phyloP scores from a whole-genome alignment of 2,888 invertebrate genomes.

The Lepidocyrtoides sp. region DNA sequence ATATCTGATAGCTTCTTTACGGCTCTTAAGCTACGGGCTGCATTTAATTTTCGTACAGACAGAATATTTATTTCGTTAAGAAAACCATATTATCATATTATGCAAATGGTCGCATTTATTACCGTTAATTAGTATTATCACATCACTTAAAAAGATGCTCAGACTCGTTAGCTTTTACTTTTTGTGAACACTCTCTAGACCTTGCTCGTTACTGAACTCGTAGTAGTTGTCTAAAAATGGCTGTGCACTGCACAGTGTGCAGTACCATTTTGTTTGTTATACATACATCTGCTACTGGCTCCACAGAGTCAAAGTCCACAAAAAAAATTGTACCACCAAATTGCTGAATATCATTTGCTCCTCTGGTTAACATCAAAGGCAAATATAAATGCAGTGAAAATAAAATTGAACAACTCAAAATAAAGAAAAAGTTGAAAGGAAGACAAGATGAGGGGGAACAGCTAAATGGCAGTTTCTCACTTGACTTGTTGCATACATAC shows the following conservation, averaged over 20 bases:
- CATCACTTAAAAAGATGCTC: background rate
- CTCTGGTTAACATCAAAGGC: constrained; percentile 23
- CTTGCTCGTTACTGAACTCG: background rate
- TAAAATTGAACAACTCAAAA: constrained; percentile 27
- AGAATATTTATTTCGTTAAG: background rate
- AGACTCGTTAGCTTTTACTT: background rate
- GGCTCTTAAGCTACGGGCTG: no score
- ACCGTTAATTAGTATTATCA: constrained; percentile 36
- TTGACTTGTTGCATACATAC: constrained; percentile 69
- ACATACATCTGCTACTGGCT: no score
- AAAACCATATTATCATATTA: constrained; percentile 29
- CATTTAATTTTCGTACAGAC: no score
- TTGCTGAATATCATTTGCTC: background rate
- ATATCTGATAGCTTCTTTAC: background rate
- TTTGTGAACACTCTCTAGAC: background rate
- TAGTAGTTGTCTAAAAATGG: no score
- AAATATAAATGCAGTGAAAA: background rate
- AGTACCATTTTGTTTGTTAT: no score
- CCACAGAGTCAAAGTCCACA: no score
- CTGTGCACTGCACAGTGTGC: no score
- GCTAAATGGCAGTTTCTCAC: constrained; percentile 43
- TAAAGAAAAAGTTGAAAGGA: background rate
- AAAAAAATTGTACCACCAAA: constrained; percentile 15
- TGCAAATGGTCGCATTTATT: constrained; percentile 6
- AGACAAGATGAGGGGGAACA: background rate